A percentile compares a stretch with the other conserved stretches of the same genome.
These are phyloP conservation scores for Lepidocyrtoides sp. DNA, from an alignment of 2,888 invertebrate genomes.

Conservation along the genomic window DNA sequence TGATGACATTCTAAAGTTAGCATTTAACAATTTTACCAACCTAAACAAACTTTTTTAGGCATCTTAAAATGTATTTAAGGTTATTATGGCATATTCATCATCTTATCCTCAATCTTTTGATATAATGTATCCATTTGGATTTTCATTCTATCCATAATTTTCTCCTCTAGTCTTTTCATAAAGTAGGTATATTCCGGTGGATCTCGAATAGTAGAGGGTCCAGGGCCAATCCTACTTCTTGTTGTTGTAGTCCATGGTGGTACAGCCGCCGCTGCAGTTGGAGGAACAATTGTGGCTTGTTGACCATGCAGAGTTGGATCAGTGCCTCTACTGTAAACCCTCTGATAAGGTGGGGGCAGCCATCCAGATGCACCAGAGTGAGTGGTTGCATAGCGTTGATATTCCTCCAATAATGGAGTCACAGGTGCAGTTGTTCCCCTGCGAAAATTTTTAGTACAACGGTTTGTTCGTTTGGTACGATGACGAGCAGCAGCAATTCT, in stretches of 20 bases:
- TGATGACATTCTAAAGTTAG: no score
- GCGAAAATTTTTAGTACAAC: conserved; percentile 79
- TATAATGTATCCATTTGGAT: conserved; percentile 84
- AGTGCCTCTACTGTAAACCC: conserved; percentile 44
- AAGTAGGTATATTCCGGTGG: conserved; percentile 77
- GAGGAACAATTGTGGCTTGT: background rate
- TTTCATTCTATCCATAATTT: conserved; percentile 84
- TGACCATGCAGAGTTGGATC: background rate
- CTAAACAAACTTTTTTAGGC: no score
- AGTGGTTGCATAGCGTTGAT: conserved; percentile 54
- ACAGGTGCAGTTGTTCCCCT: conserved; percentile 52
- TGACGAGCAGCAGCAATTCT: conserved; percentile 81
- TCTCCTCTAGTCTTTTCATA: conserved; percentile 82
- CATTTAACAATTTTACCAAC: no score
- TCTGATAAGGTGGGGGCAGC: conserved; percentile 62
- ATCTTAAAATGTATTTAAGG: no score
- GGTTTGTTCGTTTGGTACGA: conserved; percentile 78
- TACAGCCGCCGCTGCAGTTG: conserved; percentile 6
- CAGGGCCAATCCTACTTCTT: conserved; percentile 12
- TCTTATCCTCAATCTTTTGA: conserved; percentile 82
- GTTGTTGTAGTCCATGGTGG: conserved; percentile 37
- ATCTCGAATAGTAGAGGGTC: conserved; percentile 55
- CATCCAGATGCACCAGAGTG: conserved; percentile 56
- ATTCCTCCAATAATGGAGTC: conserved; percentile 74
- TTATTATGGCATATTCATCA: conserved; percentile 66